phyloP scores from a whole-genome alignment of 2,888 invertebrate species.

The Perizoma flavofasciatum region DNA sequence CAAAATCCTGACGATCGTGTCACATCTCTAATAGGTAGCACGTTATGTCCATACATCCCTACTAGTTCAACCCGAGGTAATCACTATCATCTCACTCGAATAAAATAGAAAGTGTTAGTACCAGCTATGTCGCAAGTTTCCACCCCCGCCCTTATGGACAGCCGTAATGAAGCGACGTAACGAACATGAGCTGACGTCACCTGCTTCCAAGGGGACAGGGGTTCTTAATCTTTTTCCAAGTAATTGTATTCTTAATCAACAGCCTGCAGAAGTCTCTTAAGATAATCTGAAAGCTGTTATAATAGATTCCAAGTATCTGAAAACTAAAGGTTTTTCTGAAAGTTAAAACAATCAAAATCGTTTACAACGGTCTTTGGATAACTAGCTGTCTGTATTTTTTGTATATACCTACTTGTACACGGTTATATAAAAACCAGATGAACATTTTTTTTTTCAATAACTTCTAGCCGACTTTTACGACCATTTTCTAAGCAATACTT shows the following conservation, averaged over 20 bases:
- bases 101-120: conserved; percentile 24
- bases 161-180: conserved; percentile 71
- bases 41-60: background rate
- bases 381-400: too few species aligned
- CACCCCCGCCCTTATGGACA: conserved; percentile 52
- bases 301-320: too few species aligned
- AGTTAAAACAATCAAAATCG: too few species aligned
- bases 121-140: conserved; percentile 2
- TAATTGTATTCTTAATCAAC: too few species aligned
- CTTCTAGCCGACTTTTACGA: conserved; percentile 8
- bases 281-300: too few species aligned
- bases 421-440: background rate
- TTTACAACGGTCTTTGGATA: too few species aligned
- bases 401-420: too few species aligned
- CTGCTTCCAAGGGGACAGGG: conserved; percentile 53
- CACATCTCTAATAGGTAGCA: too few species aligned
- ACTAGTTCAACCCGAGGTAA: conserved; percentile 5
- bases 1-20: too few species aligned
- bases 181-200: conserved; percentile 75
- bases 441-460: background rate
- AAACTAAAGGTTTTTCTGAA: too few species aligned
- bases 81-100: conserved; percentile 17
- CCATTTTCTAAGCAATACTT: conserved; percentile 22
- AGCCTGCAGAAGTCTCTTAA: too few species aligned
- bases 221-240: conserved; percentile 52